A percentile compares a stretch with the other conserved stretches of the same genome.
phyloP scores from a whole-genome alignment of 2,797 vertebrate species.

The Cuculus canorus region DNA sequence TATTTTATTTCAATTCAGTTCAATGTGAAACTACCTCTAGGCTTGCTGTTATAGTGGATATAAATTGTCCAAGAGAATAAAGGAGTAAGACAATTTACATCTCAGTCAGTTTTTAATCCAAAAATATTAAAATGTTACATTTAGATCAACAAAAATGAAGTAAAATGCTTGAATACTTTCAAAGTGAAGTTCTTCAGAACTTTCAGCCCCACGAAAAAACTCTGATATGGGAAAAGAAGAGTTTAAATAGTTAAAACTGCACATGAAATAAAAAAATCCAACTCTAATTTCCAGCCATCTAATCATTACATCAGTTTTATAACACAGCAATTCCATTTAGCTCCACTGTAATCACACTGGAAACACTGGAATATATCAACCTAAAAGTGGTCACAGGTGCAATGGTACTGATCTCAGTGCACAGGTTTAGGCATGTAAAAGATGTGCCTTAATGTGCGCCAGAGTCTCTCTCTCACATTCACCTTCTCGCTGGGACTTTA shows the following conservation, averaged over 20 bases:
- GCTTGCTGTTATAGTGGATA: not conserved
- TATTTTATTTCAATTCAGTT: slow-evolving; percentile 17
- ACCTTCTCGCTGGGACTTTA: not conserved
- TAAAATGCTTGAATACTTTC: not conserved
- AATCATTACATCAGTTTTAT: not conserved
- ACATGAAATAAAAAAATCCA: not conserved
- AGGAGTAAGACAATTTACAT: slow-evolving; percentile 31
- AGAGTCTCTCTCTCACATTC: not conserved
- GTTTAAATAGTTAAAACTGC: not conserved
- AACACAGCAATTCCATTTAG: not conserved
- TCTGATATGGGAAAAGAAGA: not conserved
- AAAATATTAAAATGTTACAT: not conserved
- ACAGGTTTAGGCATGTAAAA: not conserved
- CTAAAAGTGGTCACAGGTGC: not conserved
- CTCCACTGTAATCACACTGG: not conserved
- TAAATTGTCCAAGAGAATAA: slow-evolving; percentile 7
- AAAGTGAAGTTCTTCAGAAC: not conserved
- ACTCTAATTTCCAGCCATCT: not conserved
- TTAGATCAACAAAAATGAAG: not conserved
- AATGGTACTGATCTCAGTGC: not conserved
- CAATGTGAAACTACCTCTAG: not conserved
- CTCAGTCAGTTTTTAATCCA: not conserved
- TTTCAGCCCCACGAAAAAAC: not conserved
- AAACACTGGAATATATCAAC: not conserved
- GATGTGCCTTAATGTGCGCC: not conserved